Base-by-base conservation (phyloP, 2,113 vertebrate species). In the Apus apus region DNA sequence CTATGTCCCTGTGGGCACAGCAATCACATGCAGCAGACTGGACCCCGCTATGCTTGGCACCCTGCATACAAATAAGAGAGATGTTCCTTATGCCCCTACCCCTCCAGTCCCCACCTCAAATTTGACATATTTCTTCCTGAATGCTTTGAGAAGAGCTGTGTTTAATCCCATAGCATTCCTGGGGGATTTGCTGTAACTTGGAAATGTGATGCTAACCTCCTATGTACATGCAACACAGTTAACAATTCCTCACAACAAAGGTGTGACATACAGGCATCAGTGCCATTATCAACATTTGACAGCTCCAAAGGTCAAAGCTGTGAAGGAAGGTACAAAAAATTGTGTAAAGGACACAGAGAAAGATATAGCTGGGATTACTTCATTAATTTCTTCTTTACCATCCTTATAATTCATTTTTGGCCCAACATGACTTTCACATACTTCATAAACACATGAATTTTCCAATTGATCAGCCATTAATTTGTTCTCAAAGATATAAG, bases 381-480 rank as follows among this genome's bases (percentile, higher is more conserved):
- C 26, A 78, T 30, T 45, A 87, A 82, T 80, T 95, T 72, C 65
- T 94, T 72, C 34, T 74, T 91, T 75, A 77, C 51, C 40, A 43
- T 19, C 30, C 19, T 48, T n/a, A 23, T 57, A 67, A 88, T 54
- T 65, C 86, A 70, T 67, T 27, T 8, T 50, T 89, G 76, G 36
- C 61, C 66, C 32, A 51, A 73, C 19, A 23, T 48, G 60, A 22
- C 48, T 94, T 93, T 87, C 46, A 83, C 29, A 13, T 90, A 29
- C 51, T 91, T 83, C 1, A 8, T 43, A 82, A 92, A 87, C 50
- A 85, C 71, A 78, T 2, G 6, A 3, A 51, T 88, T 96, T 96
- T 96, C 92, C 90, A 89, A 18, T 18, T 60, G 57, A 92, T 87
- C 86, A 70, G 83, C 51, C 89, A 97, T 60, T 94, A 80, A 87